Base-by-base conservation (phyloP, 2,888 invertebrate species). In the Ochropleura plecta region DNA sequence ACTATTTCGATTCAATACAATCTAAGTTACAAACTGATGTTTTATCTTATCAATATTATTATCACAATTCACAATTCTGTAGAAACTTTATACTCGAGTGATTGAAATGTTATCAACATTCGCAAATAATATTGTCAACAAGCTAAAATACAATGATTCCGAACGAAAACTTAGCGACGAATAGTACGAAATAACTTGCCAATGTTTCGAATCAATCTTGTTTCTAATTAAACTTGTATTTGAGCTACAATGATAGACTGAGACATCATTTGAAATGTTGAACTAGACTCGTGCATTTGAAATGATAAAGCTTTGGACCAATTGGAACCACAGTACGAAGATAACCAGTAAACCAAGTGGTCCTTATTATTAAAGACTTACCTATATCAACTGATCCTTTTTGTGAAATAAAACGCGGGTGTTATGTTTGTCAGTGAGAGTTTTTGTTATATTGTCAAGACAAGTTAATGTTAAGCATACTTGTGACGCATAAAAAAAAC, bases 171-270 rank as follows among this genome's bases (percentile, higher is more conserved):
- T 76, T 67, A 7, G 30, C 9, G 44, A 44, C 30, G 51, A 75
- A 75, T 65, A 65, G 16, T 46, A 67, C 46, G 42, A 75, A 44
- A 75, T 57, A 55, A 53, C 59, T 68, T 60, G 48, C 55, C n/a
- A 44, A 44, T 7, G 12, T 30, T 30, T 62, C n/a, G 62, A 70
- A 70, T 63, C 40, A 44, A 63, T 77, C 60, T 69, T 30, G 69
- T 62, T 69, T 49, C 30, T 55, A 44, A 62, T 63, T 70, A 70
- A 63, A 69, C 42, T 68, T 76, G 16, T 60, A 46, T n/a, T 69
- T 48, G 46, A 3, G n/a, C 62, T 55, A 75, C 40, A 76, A 40
- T 40, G 44, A 63, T 46, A 70, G 5, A 71, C 63, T 44, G 8
- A 20, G 12, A 20, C 20, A 46, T 44, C 3, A 40, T 49, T 69